Evolutionary conservation across 2,888 invertebrate genomes (phyloP).

Genomic region (Noctua janthe): DNA sequence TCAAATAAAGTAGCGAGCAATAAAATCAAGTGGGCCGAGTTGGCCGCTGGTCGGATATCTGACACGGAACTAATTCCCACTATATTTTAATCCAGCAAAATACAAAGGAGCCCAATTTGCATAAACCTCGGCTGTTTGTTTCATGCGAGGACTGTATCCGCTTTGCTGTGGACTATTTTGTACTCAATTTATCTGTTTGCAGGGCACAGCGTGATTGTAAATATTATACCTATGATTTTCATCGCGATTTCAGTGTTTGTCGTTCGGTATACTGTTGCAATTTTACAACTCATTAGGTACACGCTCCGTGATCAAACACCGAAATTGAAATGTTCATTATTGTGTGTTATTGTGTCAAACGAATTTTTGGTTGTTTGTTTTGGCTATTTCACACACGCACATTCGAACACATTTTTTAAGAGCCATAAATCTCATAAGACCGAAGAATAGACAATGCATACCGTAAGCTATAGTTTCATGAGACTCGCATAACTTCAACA

Average conservation of each 20-base stretch:
- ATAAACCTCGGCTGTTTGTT: conserved; percentile 90
- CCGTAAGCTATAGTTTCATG: background rate
- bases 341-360: conserved; percentile 16
- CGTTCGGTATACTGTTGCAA: conserved; percentile 46
- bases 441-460: background rate
- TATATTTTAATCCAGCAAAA: conserved; percentile 89
- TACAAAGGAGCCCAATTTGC: conserved; percentile 90
- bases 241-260: conserved; percentile 50
- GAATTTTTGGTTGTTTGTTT: conserved; percentile 8
- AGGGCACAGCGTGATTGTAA: conserved; percentile 71
- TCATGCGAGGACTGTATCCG: conserved; percentile 88
- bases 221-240: conserved; percentile 70
- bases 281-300: conserved; percentile 64
- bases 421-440: background rate
- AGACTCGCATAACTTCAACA: background rate
- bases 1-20: conserved; percentile 81
- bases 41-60: conserved; percentile 81
- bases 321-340: conserved; percentile 53
- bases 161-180: conserved; percentile 85
- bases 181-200: conserved; percentile 86
- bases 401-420: background rate
- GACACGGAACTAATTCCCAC: conserved; percentile 89
- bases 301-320: conserved; percentile 54
- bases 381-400: background rate
- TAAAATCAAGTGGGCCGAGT: conserved; percentile 84